phyloP scores from a whole-genome alignment of 2,113 vertebrate genomes.

The Cnemophilus loriae region DNA sequence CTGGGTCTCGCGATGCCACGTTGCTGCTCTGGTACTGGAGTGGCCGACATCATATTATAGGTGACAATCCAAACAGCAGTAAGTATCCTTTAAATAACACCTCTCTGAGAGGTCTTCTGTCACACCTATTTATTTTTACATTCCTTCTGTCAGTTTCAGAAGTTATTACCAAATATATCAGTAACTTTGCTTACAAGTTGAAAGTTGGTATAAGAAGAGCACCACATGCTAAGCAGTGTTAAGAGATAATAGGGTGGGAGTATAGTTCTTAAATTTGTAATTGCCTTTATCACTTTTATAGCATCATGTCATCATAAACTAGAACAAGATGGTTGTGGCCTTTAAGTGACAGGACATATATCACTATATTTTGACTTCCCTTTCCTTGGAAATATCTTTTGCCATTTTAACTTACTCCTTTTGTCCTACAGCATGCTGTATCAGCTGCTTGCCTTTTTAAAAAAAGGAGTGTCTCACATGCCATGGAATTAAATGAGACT shows the following conservation, averaged over 20 bases:
- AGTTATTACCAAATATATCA: background rate
- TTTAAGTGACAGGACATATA: constrained; percentile 17
- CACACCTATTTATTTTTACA: background rate
- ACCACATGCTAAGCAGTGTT: background rate
- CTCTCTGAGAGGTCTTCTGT: background rate
- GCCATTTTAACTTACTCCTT: constrained; percentile 14
- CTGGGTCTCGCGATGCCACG: constrained; percentile 92
- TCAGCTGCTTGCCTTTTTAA: constrained; percentile 31
- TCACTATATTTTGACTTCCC: constrained; percentile 39
- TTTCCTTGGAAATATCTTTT: constrained; percentile 16
- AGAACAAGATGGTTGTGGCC: background rate
- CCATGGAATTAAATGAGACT: background rate
- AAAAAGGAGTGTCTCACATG: constrained; percentile 5
- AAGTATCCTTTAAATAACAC: constrained; percentile 60
- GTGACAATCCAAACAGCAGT: constrained; percentile 98
- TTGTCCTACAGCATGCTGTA: background rate
- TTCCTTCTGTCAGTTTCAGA: background rate
- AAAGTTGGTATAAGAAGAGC: background rate
- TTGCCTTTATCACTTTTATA: background rate
- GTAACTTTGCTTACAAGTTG: background rate
- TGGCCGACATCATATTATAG: constrained; percentile 95
- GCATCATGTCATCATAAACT: background rate
- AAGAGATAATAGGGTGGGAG: background rate
- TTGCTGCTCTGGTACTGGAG: constrained; percentile 99
- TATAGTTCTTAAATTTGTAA: background rate